Evolutionary conservation across 2,113 vertebrate genomes (phyloP), one percentile per base, ranked within the genome.

Genomic region (Pomatostomus ruficeps): DNA sequence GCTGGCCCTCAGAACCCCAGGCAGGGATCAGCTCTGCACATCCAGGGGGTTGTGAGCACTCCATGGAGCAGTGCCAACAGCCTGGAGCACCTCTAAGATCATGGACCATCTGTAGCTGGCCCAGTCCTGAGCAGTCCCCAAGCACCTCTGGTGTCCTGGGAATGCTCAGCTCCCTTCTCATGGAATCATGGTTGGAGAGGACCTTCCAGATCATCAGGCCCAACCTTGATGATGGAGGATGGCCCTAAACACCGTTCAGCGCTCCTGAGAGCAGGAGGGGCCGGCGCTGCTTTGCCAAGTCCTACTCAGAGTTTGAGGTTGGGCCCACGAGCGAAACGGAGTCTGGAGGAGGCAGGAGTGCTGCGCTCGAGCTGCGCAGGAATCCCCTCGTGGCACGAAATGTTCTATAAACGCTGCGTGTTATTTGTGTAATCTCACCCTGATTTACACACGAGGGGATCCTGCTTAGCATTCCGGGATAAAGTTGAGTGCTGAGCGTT

Each of bases 351-450:
- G 57, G 35, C 52, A n/a, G 61, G 57, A 87, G 70, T 3, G 48
- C 24, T 26, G 55, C 33, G 5, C 68, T 91, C 11, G 6, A 81
- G 65, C 63, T 2, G 0, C 0, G 67, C 18, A 0, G 3, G 61
- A 14, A 9, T 76, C 66, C 89, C 77, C 70, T 22, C 1, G 11
- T 54, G 84, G 9, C 23, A 10, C 14, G 62, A 85, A 75, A 68
- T 1, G 77, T 73, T 96, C 11, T 29, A 76, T 68, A 91, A 95
- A 92, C 10, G 66, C 82, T 95, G 57, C 42, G 78, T 49, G 49
- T 92, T 87, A 87, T 95, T 85, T 89, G 91, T 89, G 84, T 96
- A 95, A 95, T 92, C 93, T 89, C 84, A 49, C 38, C 88, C 89
- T 95, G 95, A 96, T 95, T 96, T 95, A 95, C 85, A 82, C 77